phyloP scores from a whole-genome alignment of 2,888 invertebrate species.

The Unio pictorum region DNA sequence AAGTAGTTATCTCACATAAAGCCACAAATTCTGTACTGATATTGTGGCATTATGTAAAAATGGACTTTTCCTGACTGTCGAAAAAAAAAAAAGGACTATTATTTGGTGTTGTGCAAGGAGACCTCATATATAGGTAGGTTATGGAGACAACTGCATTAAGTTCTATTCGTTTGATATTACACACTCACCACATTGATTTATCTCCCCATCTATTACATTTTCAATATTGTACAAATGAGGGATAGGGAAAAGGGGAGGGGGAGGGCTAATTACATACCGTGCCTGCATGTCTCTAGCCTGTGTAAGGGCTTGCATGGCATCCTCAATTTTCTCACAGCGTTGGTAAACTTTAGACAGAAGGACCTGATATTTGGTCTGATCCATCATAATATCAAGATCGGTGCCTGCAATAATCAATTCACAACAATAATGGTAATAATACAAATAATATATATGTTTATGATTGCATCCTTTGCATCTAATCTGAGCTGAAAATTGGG shows the following conservation, averaged over 20 bases:
- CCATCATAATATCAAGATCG: slow-evolving; percentile 67
- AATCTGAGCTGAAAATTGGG: no score
- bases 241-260: neutral
- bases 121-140: no score
- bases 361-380: slow-evolving; percentile 79
- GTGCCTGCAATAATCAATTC: slow-evolving; percentile 20
- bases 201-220: neutral
- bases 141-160: no score
- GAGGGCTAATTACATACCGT: slow-evolving; percentile 73
- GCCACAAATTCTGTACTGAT: no score
- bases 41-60: no score
- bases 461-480: no score
- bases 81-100: no score
- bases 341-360: slow-evolving; percentile 78
- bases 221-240: neutral
- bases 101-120: no score
- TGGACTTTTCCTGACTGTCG: no score
- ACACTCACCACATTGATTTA: no score
- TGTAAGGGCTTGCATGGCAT: slow-evolving; percentile 79
- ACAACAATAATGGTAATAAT: neutral
- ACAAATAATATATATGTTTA: neutral
- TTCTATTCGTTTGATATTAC: no score
- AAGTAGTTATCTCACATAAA: no score
- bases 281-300: slow-evolving; percentile 78
- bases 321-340: slow-evolving; percentile 74